These are phyloP conservation scores for Neotoxoptera formosana DNA, from an alignment of 1,140 invertebrate species.

Conservation along the genomic window DNA sequence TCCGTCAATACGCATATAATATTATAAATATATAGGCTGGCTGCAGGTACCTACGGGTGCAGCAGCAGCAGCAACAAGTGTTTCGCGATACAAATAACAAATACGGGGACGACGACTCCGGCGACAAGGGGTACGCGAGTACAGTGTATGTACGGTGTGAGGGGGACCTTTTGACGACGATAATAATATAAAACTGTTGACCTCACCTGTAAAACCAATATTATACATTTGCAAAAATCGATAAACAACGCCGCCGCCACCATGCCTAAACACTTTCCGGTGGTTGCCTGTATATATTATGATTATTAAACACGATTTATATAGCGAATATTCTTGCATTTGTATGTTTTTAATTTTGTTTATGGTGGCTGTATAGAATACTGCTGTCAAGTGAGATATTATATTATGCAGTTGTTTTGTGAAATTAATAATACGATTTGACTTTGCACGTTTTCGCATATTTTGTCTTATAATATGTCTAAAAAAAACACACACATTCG, in stretches of 20 bases:
- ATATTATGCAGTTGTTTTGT: background rate
- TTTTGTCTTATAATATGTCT: background rate
- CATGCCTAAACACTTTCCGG: background rate
- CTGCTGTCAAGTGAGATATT: background rate
- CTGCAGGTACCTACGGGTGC: background rate
- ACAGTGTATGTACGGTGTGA: background rate
- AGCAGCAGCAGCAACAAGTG: background rate
- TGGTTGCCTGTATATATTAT: background rate
- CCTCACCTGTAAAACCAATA: background rate
- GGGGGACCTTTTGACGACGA: background rate
- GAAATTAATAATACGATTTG: no score
- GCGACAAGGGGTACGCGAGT: background rate
- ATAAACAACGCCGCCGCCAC: background rate
- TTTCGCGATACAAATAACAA: background rate
- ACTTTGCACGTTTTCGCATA: no score
- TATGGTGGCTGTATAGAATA: background rate
- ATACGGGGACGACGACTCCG: background rate
- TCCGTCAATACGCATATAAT: background rate
- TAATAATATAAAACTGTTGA: background rate
- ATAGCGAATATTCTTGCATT: background rate
- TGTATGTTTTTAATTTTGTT: background rate
- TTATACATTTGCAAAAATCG: background rate
- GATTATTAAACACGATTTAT: no score
- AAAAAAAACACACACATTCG: background rate
- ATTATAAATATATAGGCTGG: background rate